phyloP scores from a whole-genome alignment of 2,113 vertebrate species.

The Jaculus jaculus region DNA sequence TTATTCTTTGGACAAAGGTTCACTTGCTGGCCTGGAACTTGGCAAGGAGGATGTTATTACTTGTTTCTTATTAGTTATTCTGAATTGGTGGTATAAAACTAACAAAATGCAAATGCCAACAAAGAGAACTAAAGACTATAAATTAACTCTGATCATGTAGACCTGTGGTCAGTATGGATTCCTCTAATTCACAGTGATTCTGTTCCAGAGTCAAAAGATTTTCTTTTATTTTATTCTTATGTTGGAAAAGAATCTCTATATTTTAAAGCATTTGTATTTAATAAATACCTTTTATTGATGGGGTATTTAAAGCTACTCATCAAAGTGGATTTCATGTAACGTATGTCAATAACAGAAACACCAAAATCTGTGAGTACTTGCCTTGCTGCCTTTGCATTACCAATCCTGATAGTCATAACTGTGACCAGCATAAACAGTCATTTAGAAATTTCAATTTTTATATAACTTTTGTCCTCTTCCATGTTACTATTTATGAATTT shows the following conservation, averaged over 20 bases:
- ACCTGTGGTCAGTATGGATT: neutral
- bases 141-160: neutral
- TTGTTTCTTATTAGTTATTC: conserved; percentile 63
- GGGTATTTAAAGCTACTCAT: conserved; percentile 52
- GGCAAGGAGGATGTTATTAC: neutral
- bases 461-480: conserved; percentile 20
- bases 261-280: conserved; percentile 35
- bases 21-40: too few relatives aligned
- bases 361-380: conserved; percentile 45
- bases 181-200: conserved; percentile 40
- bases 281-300: conserved; percentile 42
- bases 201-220: neutral
- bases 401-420: conserved; percentile 55
- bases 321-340: conserved; percentile 45
- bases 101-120: conserved; percentile 41
- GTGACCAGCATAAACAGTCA: conserved; percentile 2
- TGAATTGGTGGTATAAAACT: conserved; percentile 52
- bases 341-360: neutral
- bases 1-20: too few relatives aligned
- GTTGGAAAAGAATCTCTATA: neutral
- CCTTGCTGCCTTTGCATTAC: conserved; percentile 85
- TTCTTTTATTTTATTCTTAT: neutral
- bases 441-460: conserved; percentile 13
- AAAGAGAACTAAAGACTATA: conserved; percentile 27
- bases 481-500: conserved; percentile 44